Conservation (phyloP, 2,888 invertebrate genomes). For the Dusona sp. region DNA sequence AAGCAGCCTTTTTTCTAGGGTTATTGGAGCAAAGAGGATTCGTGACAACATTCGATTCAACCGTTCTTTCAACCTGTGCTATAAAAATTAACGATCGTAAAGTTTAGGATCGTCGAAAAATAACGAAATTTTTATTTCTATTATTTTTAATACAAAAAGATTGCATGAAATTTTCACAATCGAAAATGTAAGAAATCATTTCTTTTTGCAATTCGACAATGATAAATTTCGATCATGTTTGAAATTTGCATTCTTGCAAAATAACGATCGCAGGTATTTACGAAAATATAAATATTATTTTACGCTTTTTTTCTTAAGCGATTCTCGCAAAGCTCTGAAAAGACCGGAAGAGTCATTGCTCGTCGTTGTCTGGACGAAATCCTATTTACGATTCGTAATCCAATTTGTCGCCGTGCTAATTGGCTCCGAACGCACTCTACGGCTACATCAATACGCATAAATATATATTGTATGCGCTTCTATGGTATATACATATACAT, state of each 20-base stretch:
- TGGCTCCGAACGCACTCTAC: conserved; percentile 58
- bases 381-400: conserved; percentile 67
- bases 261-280: background rate
- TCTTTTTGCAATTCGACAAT: background rate
- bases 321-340: conserved; percentile 32
- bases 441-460: conserved; percentile 6
- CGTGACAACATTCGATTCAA: background rate
- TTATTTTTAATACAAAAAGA: background rate
- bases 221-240: background rate
- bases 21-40: background rate
- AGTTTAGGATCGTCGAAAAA: background rate
- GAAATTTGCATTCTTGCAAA: background rate
- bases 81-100: background rate
- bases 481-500: conserved; percentile 1
- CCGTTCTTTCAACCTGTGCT: background rate
- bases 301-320: background rate
- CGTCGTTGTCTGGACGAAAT: conserved; percentile 65
- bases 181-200: background rate
- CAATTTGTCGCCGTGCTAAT: conserved; percentile 65
- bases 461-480: background rate
- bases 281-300: background rate
- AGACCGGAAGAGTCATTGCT: conserved; percentile 32
- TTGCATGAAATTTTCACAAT: background rate
- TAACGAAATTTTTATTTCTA: background rate
- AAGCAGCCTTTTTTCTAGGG: conserved; percentile 14